Base-by-base conservation (phyloP, 2,113 vertebrate genomes). In the Recurvirostra avosetta region DNA sequence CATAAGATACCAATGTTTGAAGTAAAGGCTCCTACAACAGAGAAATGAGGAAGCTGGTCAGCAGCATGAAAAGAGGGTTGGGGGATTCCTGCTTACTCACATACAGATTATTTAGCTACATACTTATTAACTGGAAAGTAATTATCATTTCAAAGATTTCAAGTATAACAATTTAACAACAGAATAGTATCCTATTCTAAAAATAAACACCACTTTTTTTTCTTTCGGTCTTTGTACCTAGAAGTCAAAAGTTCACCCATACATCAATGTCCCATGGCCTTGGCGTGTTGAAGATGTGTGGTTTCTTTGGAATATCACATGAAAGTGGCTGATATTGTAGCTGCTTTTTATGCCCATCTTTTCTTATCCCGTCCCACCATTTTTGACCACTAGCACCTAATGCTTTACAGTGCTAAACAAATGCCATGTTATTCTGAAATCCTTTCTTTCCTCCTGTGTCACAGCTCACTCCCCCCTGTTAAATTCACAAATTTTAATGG, bases 1-100 rank as follows among this genome's bases (percentile, higher is more conserved):
- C 41, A 38, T 92, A 92, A 80, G 49, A 85, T 23, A 85, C 70
- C 92, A 97, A 92, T 66, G 41, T 77, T 90, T 96, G 77, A 93
- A 85, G 78, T 87, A 96, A 93, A 90, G 85, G 16, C 26, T 95
- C n/a, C 88, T 74, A 40, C 71, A 93, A 82, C 58, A 82, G 32
- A 85, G 84, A 77, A 74, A 40, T 84, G 13, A 79, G 71, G 71
- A 58, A 52, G 38, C 15, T 90, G 82, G 50, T 90, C 85, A 82
- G 70, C 41, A 70, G 56, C 61, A 45, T 45, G 43, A 73, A 90
- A 52, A 61, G 45, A 86, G 32, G 52, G 32, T 17, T 40, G 34
- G 29, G 32, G 25, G 34, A 67, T 55, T 92, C 63, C 38, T 91
- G 26, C 9, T 84, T 88, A 30, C 12, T 73, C 21, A 67, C 49